Base-by-base conservation (phyloP, 2,797 vertebrate genomes). In the Mormyrus hasselquistii region DNA sequence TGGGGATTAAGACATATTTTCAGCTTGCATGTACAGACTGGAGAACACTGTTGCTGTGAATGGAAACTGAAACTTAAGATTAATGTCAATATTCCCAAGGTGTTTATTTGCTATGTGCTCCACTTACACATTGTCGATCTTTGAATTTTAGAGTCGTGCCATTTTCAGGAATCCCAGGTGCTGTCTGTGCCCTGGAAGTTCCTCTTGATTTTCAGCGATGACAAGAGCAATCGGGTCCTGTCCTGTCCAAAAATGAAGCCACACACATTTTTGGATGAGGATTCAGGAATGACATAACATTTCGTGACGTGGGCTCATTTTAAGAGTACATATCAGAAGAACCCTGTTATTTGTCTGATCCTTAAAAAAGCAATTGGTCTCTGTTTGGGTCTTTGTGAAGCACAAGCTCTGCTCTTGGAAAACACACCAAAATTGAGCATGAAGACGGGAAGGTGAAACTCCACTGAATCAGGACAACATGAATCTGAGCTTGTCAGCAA, bases 201-300 rank as follows among this genome's bases (percentile, higher is more conserved):
- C 86, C 92, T 89, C 91, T 87, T 19, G 44, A 87, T 91, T 90
- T 89, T 83, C 52, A 86, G 90, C 55, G 91, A 94, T 93, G 92
- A 95, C 92, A 93, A 90, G 90, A 93, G 91, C 92, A 93, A 93
- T 94, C 92, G 93, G 89, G 91, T 92, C 89, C 92, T 91, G 91
- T 92, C 89, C 92, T 91, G 89, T 89, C 90, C 50, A 90, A 94
- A 92, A 92, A 91, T 53, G 19, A 82, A 82, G 76, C 41, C 76
- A 47, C 41, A n/a, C 19, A 82, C 76, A 82, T 91, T 92, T 89
- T 91, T 94, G 94, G 93, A 93, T 92, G 88, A 90, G 87, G 89
- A 91, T 93, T 93, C 89, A 47, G 79, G 91, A 93, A 95, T 95
- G 91, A 95, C 93, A 92, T 94, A 92, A 94, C 91, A 91, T 94